Conservation (phyloP, 2,888 invertebrate genomes). For the Clunio marinus region DNA sequence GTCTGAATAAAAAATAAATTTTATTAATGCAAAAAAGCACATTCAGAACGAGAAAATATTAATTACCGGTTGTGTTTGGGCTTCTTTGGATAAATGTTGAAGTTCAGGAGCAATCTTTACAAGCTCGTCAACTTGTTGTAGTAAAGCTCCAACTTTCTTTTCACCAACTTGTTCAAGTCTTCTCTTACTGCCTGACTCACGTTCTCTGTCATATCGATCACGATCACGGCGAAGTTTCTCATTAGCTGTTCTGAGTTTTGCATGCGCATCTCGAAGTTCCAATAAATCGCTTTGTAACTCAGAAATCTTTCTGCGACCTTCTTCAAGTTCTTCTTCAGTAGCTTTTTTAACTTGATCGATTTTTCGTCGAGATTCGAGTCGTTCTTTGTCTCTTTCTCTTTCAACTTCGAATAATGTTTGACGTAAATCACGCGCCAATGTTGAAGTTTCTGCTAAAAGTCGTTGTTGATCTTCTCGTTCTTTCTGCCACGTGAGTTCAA, state of each 20-base stretch:
- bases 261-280: slow-evolving; percentile 86
- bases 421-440: slow-evolving; percentile 78
- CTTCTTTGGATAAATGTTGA: slow-evolving; percentile 50
- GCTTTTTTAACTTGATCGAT: slow-evolving; percentile 78
- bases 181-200: slow-evolving; percentile 59
- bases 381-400: slow-evolving; percentile 83
- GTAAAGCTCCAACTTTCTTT: slow-evolving; percentile 64
- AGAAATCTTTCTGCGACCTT: slow-evolving; percentile 76
- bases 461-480: slow-evolving; percentile 88
- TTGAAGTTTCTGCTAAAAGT: slow-evolving; percentile 84
- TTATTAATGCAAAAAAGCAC: no score
- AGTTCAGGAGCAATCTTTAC: slow-evolving; percentile 73
- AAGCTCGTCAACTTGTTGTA: slow-evolving; percentile 75
- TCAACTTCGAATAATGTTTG: slow-evolving; percentile 88
- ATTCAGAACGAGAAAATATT: not conserved
- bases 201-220: slow-evolving; percentile 76
- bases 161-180: slow-evolving; percentile 62
- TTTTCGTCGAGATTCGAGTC: slow-evolving; percentile 78
- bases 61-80: slow-evolving; percentile 46
- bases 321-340: slow-evolving; percentile 84
- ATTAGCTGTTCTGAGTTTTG: slow-evolving; percentile 83
- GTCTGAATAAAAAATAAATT: not conserved
- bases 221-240: slow-evolving; percentile 85
- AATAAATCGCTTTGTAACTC: slow-evolving; percentile 83
- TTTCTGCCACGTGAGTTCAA: slow-evolving; percentile 92